Evolutionary conservation across 2,888 invertebrate species (phyloP).

Genomic region (Allolobophora icterica): DNA sequence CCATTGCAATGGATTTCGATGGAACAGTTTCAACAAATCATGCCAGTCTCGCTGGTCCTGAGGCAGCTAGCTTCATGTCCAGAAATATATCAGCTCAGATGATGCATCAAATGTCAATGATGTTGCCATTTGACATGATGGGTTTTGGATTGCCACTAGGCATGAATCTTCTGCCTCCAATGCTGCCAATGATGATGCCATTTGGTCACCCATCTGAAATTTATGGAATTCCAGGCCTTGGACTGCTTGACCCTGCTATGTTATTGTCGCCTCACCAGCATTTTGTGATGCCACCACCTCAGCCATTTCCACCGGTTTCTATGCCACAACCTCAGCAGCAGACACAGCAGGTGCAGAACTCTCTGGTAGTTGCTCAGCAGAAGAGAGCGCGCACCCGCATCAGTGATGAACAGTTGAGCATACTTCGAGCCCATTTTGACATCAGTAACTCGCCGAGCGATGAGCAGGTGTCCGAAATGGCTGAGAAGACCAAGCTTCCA

Average conservation of each 20-base stretch:
- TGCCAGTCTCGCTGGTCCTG: conserved; percentile 39
- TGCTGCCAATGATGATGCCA: conserved; percentile 22
- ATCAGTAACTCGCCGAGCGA: conserved; percentile 99
- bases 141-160: conserved; percentile 64
- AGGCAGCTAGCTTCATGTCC: conserved; percentile 42
- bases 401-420: conserved; percentile 97
- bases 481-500: conserved; percentile 91
- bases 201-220: conserved; percentile 10
- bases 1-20: background rate
- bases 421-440: conserved; percentile 95
- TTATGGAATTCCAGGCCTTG: conserved; percentile 20
- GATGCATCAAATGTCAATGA: conserved; percentile 83
- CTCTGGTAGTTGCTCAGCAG: conserved; percentile 49
- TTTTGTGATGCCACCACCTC: conserved; percentile 26
- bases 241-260: background rate
- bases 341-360: conserved; percentile 48
- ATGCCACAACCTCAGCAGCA: conserved; percentile 54
- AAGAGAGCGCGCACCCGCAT: conserved; percentile 97
- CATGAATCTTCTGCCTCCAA: conserved; percentile 56
- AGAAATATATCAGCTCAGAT: conserved; percentile 67
- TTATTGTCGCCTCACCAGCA: background rate
- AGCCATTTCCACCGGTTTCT: background rate
- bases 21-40: background rate
- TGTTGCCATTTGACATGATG: conserved; percentile 66
- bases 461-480: conserved; percentile 97